These are phyloP conservation scores for Caenorhabditis angaria DNA, from an alignment of 2,888 invertebrate genomes.

Conservation along the genomic window DNA sequence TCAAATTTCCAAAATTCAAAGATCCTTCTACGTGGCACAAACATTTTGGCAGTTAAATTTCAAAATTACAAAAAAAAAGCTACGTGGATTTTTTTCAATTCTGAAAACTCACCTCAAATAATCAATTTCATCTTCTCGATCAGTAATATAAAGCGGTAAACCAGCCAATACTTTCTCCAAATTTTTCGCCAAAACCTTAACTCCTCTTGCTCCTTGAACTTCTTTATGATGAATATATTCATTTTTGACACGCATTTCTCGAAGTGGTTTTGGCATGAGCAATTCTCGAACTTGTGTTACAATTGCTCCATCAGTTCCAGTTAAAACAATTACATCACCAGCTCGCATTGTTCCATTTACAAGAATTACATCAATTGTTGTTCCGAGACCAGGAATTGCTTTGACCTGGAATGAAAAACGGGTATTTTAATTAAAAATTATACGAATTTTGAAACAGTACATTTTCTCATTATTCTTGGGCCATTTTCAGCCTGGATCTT, in stretches of 20 bases:
- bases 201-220: conserved; percentile 94
- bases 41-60: no score
- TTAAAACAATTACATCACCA: conserved; percentile 91
- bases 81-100: no score
- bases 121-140: conserved; percentile 92
- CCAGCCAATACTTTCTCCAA: conserved; percentile 87
- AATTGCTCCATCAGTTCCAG: conserved; percentile 97
- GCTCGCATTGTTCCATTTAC: conserved; percentile 92
- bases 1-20: no score
- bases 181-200: conserved; percentile 97
- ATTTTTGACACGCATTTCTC: conserved; percentile 90
- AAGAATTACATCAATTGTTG: conserved; percentile 97
- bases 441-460: no score
- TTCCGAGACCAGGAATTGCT: conserved; percentile 93
- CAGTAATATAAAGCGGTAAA: conserved; percentile 88
- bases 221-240: conserved; percentile 90
- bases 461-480: no score
- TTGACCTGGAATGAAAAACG: conserved; percentile 78
- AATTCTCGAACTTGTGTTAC: conserved; percentile 95
- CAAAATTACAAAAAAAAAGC: no score
- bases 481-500: no score
- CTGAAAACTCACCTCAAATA: conserved; percentile 76
- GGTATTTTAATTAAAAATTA: conserved; percentile 56
- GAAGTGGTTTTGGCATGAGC: conserved; percentile 96
- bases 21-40: no score